Evolutionary conservation across 37 sponge, comb jelly and placozoan species (phyloP).

Genomic region (Spongilla lacustris): DNA sequence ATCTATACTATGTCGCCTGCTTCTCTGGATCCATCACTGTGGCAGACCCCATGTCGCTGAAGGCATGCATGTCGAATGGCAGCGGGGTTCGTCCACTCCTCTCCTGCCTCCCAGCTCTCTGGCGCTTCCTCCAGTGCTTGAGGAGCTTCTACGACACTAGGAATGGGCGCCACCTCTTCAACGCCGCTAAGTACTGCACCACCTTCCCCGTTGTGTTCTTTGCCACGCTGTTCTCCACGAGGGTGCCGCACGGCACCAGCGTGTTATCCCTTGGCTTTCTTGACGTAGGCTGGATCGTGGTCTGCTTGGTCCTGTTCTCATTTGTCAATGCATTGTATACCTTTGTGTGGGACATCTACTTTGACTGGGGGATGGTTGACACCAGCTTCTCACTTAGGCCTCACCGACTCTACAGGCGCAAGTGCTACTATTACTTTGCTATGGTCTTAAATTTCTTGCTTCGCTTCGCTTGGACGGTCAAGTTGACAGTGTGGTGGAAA

Average conservation of each 20-base stretch:
- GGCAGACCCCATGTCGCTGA: neutral
- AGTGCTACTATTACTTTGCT: slow-evolving; percentile 67
- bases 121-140: slow-evolving; percentile 92
- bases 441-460: slow-evolving; percentile 83
- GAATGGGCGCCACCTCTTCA: slow-evolving; percentile 76
- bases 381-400: slow-evolving; percentile 49
- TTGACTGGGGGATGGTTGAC: slow-evolving; percentile 93
- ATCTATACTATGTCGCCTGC: slow-evolving; percentile 86
- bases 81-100: slow-evolving; percentile 84
- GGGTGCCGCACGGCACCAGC: neutral
- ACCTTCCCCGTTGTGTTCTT: slow-evolving; percentile 87
- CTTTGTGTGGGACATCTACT: slow-evolving; percentile 90
- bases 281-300: slow-evolving; percentile 45
- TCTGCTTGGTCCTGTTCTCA: slow-evolving; percentile 57
- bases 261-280: neutral
- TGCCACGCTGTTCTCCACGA: slow-evolving; percentile 57
- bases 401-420: slow-evolving; percentile 62
- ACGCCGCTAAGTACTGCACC: slow-evolving; percentile 93
- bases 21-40: slow-evolving; percentile 12
- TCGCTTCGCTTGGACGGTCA: slow-evolving; percentile 86
- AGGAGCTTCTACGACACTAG: slow-evolving; percentile 82
- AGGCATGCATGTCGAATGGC: slow-evolving; percentile 37
- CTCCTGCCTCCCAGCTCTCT: slow-evolving; percentile 88
- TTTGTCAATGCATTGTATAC: slow-evolving; percentile 82
- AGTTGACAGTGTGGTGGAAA: slow-evolving; percentile 75